phyloP scores from a whole-genome alignment of 2,888 invertebrate species.

The Volucella bombylans region DNA sequence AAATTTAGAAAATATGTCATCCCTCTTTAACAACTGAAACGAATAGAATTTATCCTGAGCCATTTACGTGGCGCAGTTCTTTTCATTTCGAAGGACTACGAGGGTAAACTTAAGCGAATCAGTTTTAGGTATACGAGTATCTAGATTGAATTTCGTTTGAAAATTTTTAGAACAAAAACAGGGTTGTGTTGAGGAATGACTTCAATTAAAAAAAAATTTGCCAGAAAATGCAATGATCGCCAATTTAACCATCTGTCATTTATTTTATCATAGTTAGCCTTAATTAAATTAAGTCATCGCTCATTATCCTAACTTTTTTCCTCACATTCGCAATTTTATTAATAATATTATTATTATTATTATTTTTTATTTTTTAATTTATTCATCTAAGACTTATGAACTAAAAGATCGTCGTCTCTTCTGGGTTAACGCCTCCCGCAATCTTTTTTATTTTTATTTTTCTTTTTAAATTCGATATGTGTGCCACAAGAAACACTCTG shows the following conservation, averaged over 20 bases:
- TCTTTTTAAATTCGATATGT: conserved; percentile 71
- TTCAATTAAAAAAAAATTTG: no score
- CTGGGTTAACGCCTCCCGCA: conserved; percentile 2
- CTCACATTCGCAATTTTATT: conserved; percentile 25
- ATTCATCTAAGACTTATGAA: conserved; percentile 45
- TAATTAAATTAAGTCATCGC: conserved; percentile 61
- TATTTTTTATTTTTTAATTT: conserved; percentile 14
- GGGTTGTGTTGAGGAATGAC: no score
- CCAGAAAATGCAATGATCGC: not conserved
- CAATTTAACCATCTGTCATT: not conserved
- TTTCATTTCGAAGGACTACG: no score
- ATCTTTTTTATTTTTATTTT: conserved; percentile 10
- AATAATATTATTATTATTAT: not conserved
- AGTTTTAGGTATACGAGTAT: no score
- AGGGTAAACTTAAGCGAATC: no score
- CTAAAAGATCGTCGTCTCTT: conserved; percentile 27
- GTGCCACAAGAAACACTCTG: conserved; percentile 56
- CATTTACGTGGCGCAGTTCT: no score
- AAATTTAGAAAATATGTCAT: no score
- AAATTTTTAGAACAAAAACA: no score
- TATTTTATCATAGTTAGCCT: conserved; percentile 33
- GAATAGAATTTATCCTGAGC: no score
- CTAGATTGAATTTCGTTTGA: no score
- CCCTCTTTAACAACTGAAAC: no score
- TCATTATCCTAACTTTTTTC: conserved; percentile 28